These are phyloP conservation scores for Digitonthophagus gazella DNA, from an alignment of 2,888 invertebrate species.

Conservation along the genomic window DNA sequence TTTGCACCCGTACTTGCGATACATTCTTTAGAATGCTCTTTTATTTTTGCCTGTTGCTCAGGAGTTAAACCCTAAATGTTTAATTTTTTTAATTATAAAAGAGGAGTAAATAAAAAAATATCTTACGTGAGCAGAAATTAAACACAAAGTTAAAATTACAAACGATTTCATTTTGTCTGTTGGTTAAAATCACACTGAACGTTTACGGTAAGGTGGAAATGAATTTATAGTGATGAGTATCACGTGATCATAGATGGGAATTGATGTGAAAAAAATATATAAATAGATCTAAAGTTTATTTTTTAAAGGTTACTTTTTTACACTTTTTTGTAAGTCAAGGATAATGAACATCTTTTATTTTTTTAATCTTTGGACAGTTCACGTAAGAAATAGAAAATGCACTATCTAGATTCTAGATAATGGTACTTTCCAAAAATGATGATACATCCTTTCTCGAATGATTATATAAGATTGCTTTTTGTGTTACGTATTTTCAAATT, in stretches of 20 bases:
- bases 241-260: not conserved
- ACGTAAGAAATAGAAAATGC: not conserved
- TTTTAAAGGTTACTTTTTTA: not conserved
- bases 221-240: not conserved
- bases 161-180: slow-evolving; percentile 1
- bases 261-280: not conserved
- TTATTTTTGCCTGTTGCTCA: slow-evolving; percentile 41
- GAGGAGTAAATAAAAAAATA: not conserved
- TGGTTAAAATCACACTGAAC: not conserved
- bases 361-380: not conserved
- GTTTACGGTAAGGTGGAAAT: not conserved
- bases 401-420: too few relatives aligned
- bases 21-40: slow-evolving; percentile 40
- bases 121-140: not conserved
- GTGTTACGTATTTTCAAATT: too few relatives aligned
- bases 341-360: not conserved
- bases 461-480: too few relatives aligned
- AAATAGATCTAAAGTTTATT: not conserved
- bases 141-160: not conserved
- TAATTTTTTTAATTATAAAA: not conserved
- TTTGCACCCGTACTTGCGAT: slow-evolving; percentile 42
- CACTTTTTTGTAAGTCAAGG: not conserved
- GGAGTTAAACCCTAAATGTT: slow-evolving; percentile 27
- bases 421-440: too few relatives aligned
- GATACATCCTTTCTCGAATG: too few relatives aligned